Conservation (phyloP, 2,797 vertebrate species). For the Triplophysa yarkandensis region DNA sequence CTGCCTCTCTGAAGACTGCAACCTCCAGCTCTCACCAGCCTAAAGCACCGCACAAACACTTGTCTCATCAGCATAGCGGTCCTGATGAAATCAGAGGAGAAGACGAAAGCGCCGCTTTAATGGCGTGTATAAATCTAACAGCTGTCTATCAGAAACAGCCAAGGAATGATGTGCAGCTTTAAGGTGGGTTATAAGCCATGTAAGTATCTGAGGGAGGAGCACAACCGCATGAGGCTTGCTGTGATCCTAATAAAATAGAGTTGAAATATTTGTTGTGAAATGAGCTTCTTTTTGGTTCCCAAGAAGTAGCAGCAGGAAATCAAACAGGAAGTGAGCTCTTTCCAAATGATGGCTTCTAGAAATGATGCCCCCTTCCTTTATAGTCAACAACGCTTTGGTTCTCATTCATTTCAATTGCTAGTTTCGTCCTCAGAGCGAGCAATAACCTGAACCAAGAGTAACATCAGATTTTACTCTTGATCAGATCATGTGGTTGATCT, state of each 20-base stretch:
- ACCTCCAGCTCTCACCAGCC: constrained; percentile 57
- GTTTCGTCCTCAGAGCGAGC: neutral
- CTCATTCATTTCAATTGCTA: neutral
- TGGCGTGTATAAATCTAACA: constrained; percentile 68
- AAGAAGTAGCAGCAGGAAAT: neutral
- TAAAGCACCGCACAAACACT: constrained; percentile 55
- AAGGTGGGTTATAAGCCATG: constrained; percentile 8
- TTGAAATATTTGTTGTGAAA: constrained; percentile 21
- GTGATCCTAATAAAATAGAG: constrained; percentile 15
- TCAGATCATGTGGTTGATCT: too few relatives aligned
- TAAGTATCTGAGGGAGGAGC: constrained; percentile 8
- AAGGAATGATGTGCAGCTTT: constrained; percentile 57
- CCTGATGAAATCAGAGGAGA: constrained; percentile 57
- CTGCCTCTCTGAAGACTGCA: constrained; percentile 39
- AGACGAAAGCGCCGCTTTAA: constrained; percentile 54
- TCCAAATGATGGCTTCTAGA: neutral
- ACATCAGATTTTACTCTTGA: neutral
- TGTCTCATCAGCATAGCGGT: constrained; percentile 53
- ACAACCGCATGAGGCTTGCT: constrained; percentile 37
- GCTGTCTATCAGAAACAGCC: constrained; percentile 57
- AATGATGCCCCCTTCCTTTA: neutral
- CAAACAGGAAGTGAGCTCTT: constrained; percentile 8
- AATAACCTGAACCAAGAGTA: neutral
- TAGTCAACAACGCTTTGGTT: neutral
- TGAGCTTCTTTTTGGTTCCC: neutral